Evolutionary conservation across 2,888 invertebrate genomes (phyloP).

Genomic region (Rotaria sp.): DNA sequence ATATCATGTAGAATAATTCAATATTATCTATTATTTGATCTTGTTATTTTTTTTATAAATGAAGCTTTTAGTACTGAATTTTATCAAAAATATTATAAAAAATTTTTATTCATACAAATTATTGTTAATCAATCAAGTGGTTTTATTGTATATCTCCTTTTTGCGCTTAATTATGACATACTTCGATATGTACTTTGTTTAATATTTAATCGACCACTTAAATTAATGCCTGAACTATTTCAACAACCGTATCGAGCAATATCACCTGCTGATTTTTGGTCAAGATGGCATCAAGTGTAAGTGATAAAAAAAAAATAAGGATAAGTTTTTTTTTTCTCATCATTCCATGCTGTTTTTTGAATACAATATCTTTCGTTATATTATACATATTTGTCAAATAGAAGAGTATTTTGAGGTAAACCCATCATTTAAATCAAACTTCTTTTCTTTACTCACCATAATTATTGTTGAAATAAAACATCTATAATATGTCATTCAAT

Average conservation of each 20-base stretch:
- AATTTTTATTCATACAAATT: not conserved
- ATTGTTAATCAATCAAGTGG: not conserved
- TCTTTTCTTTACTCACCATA: too few relatives aligned
- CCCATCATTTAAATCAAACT: too few relatives aligned
- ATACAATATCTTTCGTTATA: too few relatives aligned
- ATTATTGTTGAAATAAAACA: too few relatives aligned
- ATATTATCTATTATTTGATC: not conserved
- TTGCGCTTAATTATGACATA: not conserved
- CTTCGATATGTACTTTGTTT: not conserved
- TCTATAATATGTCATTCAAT: too few relatives aligned
- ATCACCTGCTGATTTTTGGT: not conserved
- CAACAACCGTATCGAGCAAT: not conserved
- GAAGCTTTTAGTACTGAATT: not conserved
- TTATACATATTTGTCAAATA: not conserved
- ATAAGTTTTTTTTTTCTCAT: too few relatives aligned
- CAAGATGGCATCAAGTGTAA: conserved; percentile 22
- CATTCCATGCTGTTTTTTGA: too few relatives aligned
- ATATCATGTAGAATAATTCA: not conserved
- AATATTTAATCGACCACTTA: not conserved
- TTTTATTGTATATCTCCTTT: not conserved
- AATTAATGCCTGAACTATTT: not conserved
- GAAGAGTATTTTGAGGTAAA: not conserved
- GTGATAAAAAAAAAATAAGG: not conserved
- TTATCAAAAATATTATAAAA: not conserved
- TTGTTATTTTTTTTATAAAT: not conserved